Base-by-base conservation (phyloP, 1,140 invertebrate genomes). In the Charaxes varanes region DNA sequence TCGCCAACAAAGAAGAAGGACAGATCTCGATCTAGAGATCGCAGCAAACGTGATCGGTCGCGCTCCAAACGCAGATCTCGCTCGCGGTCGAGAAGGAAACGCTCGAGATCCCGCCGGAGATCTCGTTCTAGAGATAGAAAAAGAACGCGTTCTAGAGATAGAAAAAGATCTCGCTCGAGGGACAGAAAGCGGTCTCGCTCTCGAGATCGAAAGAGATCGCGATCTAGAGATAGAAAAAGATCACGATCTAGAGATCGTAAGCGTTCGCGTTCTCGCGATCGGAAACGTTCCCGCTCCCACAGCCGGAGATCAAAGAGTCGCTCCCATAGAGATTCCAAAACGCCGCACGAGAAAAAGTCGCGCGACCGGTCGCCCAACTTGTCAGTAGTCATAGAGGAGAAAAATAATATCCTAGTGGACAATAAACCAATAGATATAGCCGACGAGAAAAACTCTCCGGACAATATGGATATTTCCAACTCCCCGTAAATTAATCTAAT, bases 1-100 rank as follows among this genome's bases (percentile, higher is more conserved):
- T 88, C 87, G 3, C 85, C 85, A 2, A 85, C 84, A 11, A 88
- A 85, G 62, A 83, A 87, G 18, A 85, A 79, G 3, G 79, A 85
- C 16, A 49, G 78, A 26, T 76, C 80, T 10, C 59, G 74, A 51
- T 80, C 84, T 23, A 61, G 74, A 50, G 67, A 85, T 30, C 69
- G 62, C 26, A n/a, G n/a, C n/a, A 84, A 79, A 48, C 69, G 74
- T 2, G 73, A 73, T 33, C 62, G 80, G 6, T 80, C 78, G 2
- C 58, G 74, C 3, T 64, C 61, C 1, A 68, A 68, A 26, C 59
- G 66, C 7, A 61, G 59, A 18, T 67, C 63, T 7, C 42, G 70
- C 4, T 79, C 74, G 0, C 59, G 70, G 3, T 76, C 71, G 4
- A 53, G 55, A 31, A 69, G 66, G 14, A 72, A 76, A 42, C 59